phyloP scores from a whole-genome alignment of 2,113 vertebrate species.

The Aleadryas rufinucha region DNA sequence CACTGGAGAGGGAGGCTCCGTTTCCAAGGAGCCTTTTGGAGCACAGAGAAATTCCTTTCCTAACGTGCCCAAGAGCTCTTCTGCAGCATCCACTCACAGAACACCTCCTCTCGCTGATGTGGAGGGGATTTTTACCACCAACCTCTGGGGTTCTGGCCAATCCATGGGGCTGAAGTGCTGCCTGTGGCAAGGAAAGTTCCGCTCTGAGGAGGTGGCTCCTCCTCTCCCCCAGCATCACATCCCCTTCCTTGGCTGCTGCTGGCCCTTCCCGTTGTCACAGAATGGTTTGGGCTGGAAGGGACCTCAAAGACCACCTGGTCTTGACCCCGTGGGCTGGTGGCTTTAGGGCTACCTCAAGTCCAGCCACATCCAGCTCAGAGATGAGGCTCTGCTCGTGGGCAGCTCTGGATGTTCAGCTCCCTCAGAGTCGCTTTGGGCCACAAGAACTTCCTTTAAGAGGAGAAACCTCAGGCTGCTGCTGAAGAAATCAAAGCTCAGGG shows the following conservation, averaged over 20 bases:
- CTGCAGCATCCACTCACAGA: background rate
- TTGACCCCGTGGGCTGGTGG: background rate
- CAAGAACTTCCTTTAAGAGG: background rate
- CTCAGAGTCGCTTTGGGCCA: accelerated
- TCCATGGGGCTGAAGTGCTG: background rate
- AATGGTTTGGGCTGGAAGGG: background rate
- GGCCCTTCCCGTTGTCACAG: background rate
- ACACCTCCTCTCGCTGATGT: accelerated
- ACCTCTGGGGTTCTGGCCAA: background rate
- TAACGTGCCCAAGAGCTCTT: accelerated
- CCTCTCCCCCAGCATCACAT: background rate
- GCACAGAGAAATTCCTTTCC: background rate
- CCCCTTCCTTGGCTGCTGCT: background rate
- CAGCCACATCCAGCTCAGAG: accelerated
- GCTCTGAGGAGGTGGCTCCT: background rate
- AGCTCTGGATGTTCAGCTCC: accelerated
- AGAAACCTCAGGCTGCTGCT: background rate
- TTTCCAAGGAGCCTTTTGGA: background rate
- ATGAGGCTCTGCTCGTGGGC: background rate
- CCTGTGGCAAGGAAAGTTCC: background rate
- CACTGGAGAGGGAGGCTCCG: accelerated
- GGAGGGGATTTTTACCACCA: background rate
- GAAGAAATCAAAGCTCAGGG: background rate
- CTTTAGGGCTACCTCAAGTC: accelerated
- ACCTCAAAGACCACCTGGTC: background rate